A percentile compares a stretch with the other conserved stretches of the same genome.
These are phyloP conservation scores for Nysson spinosus DNA, from an alignment of 2,888 invertebrate species.

Conservation along the genomic window DNA sequence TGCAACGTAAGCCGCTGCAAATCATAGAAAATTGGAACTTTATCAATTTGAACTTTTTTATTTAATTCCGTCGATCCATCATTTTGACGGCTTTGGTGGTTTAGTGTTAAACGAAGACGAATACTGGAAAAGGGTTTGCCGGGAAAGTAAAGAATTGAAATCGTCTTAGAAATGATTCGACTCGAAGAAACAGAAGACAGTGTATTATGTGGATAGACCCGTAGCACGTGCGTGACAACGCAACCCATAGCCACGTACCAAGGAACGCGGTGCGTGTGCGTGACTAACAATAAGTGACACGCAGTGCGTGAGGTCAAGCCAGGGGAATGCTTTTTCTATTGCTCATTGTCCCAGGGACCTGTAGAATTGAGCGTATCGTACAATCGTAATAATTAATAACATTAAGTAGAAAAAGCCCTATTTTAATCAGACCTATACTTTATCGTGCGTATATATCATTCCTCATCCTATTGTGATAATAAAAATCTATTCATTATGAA, in stretches of 20 bases:
- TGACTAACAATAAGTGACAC: conserved; percentile 53
- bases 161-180: neutral
- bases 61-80: neutral
- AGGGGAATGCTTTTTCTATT: conserved; percentile 63
- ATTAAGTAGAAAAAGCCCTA: too few species aligned
- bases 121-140: neutral
- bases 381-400: too few species aligned
- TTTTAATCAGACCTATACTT: too few species aligned
- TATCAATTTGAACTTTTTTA: too few species aligned
- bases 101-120: neutral
- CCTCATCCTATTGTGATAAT: too few species aligned
- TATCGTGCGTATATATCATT: too few species aligned
- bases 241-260: neutral
- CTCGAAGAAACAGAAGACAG: neutral
- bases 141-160: neutral
- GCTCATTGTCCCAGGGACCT: conserved; percentile 50
- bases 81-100: neutral
- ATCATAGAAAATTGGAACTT: too few species aligned
- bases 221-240: conserved; percentile 21
- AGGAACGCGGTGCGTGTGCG: conserved; percentile 2
- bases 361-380: conserved; percentile 1
- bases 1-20: too few species aligned
- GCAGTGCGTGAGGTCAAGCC: conserved; percentile 61
- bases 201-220: neutral
- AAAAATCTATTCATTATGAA: too few species aligned